Base-by-base conservation (phyloP, 2,113 vertebrate genomes). In the Puntigrus tetrazona region DNA sequence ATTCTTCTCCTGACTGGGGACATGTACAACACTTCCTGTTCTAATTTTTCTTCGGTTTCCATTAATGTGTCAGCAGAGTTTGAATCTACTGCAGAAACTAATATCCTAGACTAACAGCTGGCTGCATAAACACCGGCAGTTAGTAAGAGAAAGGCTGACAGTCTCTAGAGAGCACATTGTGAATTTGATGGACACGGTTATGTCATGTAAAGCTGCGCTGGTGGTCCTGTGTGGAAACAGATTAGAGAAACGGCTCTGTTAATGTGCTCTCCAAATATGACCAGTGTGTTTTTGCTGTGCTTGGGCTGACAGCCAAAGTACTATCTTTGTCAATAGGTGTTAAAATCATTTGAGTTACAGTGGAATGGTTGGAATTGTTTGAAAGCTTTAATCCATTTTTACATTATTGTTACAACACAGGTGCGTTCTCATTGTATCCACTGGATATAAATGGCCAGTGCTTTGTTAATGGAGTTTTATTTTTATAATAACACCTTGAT, bases 161-260 rank as follows among this genome's bases (percentile, higher is more conserved):
- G 47, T 69, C 84, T 69, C 74, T 91, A 84, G 77, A 89, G 86
- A 85, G 75, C 70, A 83, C 85, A 85, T 70, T 74, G 83, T 61
- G 47, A 50, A 65, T 84, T 90, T 93, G 92, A 94, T 92, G 91
- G 89, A 81, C 73, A 85, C 86, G 91, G 91, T 92, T 92, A 92
- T 87, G 88, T 85, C 89, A 85, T 89, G 88, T 87, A 92, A 90
- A 90, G 86, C 83, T 74, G 75, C 25, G 87, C 47, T 85, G 87
- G 81, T 78, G 82, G 85, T 86, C 77, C 75, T 81, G 85, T 70
- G 72, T 86, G 47, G 36, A 65, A 47, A 11, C 5, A 77, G 43
- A 50, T 50, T 36, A 47, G 27, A 52, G 50, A 73, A 86, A 45
- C 20, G 55, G 2, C 43, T 14, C 29, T 43, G 74, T 9, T 52